Evolutionary conservation across 2,113 vertebrate species (phyloP).

Genomic region (Lepisosteus osseus): DNA sequence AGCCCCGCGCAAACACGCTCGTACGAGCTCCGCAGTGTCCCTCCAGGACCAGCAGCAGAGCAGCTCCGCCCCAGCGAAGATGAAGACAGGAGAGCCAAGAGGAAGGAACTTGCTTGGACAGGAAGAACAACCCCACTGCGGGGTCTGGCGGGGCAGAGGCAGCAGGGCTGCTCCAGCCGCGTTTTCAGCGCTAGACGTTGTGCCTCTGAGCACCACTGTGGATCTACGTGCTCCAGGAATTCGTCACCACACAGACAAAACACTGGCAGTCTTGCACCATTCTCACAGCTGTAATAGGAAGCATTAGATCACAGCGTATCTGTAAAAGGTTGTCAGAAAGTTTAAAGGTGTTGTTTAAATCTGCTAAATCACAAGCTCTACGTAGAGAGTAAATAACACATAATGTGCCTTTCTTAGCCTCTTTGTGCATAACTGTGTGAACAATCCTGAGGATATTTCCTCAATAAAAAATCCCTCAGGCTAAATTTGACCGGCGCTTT

Average conservation of each 20-base stretch:
- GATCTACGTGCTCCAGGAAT: constrained; percentile 39
- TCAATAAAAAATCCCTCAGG: constrained; percentile 40
- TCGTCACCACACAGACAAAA: constrained; percentile 57
- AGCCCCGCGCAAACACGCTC: constrained; percentile 18
- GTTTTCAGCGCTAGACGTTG: constrained; percentile 35
- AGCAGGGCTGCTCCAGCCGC: constrained; percentile 18
- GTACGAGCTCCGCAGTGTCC: too few relatives aligned
- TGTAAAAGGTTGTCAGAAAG: constrained; percentile 59
- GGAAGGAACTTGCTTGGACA: too few relatives aligned
- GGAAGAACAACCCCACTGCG: too few relatives aligned
- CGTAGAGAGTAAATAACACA: constrained; percentile 38
- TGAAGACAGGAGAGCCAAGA: too few relatives aligned
- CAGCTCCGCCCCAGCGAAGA: too few relatives aligned
- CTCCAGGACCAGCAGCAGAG: too few relatives aligned
- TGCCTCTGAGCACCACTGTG: constrained; percentile 44
- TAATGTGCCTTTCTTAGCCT: constrained; percentile 22
- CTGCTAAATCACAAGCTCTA: constrained; percentile 42
- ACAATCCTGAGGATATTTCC: constrained; percentile 36
- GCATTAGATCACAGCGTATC: constrained; percentile 62
- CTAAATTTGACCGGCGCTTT: constrained; percentile 54
- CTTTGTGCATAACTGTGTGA: constrained; percentile 37
- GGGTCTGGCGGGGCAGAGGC: background rate
- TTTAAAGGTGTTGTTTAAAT: constrained; percentile 64
- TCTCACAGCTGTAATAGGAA: constrained; percentile 59
- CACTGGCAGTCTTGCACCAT: constrained; percentile 65